Evolutionary conservation across 2,113 vertebrate species (phyloP).

Genomic region (Notarius quadriscutis): DNA sequence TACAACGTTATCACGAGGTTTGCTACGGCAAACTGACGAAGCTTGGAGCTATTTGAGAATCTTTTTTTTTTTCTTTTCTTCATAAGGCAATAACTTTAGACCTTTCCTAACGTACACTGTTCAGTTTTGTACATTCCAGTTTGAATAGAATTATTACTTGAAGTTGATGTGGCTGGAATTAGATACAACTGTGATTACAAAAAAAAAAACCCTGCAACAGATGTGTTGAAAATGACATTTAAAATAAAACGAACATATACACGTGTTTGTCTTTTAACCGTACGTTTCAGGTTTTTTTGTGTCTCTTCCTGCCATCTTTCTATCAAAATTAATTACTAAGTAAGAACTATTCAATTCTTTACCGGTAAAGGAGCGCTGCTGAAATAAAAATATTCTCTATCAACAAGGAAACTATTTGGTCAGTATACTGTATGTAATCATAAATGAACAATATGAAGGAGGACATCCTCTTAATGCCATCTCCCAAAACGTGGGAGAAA

Average conservation of each 20-base stretch:
- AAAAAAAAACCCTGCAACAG: conserved; percentile 1
- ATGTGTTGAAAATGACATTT: neutral
- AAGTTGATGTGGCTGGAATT: neutral
- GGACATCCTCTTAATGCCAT: neutral
- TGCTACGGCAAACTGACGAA: conserved; percentile 21
- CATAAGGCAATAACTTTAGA: conserved; percentile 8
- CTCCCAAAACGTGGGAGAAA: neutral
- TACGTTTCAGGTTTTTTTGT: neutral
- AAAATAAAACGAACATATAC: conserved; percentile 10
- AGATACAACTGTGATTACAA: neutral
- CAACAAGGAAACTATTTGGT: conserved; percentile 34
- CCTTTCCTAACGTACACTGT: neutral
- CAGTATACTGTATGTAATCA: conserved; percentile 9
- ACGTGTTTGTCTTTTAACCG: neutral
- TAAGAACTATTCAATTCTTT: neutral
- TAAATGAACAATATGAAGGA: conserved; percentile 20
- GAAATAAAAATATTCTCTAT: conserved; percentile 10
- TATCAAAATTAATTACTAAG: conserved; percentile 18
- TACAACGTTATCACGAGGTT: neutral
- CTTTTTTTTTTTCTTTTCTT: neutral
- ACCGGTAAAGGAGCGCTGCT: conserved; percentile 28
- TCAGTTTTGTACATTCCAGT: neutral
- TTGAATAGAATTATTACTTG: neutral
- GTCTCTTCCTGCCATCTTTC: neutral
- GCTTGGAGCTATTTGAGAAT: neutral